Conservation (phyloP, 2,888 invertebrate species). For the Drosophila hamatofila region DNA sequence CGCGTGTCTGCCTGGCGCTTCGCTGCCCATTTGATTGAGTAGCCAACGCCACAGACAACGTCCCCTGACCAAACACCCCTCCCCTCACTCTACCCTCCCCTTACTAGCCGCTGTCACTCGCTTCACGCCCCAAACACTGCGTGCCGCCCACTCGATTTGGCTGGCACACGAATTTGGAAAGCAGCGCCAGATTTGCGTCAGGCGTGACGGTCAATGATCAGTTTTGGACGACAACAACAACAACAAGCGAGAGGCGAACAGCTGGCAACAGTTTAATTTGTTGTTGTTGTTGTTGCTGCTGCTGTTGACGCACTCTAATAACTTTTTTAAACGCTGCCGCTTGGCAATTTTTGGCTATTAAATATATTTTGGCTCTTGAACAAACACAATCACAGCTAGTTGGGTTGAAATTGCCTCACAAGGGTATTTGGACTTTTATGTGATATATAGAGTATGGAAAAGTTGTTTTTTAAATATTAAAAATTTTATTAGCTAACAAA, state of each 20-base stretch:
- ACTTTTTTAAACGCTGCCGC: slow-evolving; percentile 65
- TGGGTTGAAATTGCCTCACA: neutral
- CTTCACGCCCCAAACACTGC: slow-evolving; percentile 30
- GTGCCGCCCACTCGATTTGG: slow-evolving; percentile 56
- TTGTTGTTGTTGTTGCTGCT: slow-evolving; percentile 28
- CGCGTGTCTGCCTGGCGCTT: slow-evolving; percentile 53
- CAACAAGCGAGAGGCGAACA: slow-evolving; percentile 30
- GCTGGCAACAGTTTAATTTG: slow-evolving; percentile 40
- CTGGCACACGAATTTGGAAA: slow-evolving; percentile 77
- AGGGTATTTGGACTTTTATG: slow-evolving; percentile 15
- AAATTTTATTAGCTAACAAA: neutral
- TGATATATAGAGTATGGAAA: neutral
- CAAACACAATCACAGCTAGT: slow-evolving; percentile 42
- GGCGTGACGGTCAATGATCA: slow-evolving; percentile 82
- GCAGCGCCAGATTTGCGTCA: slow-evolving; percentile 63
- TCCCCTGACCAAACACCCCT: neutral
- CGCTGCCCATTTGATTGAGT: slow-evolving; percentile 62
- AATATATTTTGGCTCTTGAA: slow-evolving; percentile 45
- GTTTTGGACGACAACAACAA: slow-evolving; percentile 50
- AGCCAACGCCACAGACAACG: slow-evolving; percentile 46
- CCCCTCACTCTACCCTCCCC: neutral
- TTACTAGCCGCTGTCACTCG: neutral
- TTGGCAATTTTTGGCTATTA: slow-evolving; percentile 59
- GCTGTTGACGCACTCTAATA: slow-evolving; percentile 75
- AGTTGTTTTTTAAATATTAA: too few species aligned